Percentiles rank a stretch among this genome's conserved stretches.
Conservation (phyloP, 2,797 vertebrate genomes). For the Mus caroli region DNA sequence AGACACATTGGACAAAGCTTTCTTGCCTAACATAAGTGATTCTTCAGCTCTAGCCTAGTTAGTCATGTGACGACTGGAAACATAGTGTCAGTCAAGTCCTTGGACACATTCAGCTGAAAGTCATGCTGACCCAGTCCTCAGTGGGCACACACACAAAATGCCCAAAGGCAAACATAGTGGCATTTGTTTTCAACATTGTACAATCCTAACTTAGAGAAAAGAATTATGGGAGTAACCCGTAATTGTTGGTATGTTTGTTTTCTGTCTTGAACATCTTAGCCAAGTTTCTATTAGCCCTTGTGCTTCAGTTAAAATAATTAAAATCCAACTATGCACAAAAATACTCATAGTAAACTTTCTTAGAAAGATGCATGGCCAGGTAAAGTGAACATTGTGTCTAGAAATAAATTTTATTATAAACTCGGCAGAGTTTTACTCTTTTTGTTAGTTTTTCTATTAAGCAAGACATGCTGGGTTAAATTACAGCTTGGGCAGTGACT, state of each 20-base stretch:
- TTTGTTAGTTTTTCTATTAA: constrained; percentile 37
- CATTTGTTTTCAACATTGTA: constrained; percentile 3
- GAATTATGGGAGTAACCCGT: constrained; percentile 15
- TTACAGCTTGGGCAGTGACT: not conserved
- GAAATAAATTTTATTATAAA: not conserved
- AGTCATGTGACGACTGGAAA: constrained; percentile 68
- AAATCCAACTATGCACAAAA: constrained; percentile 58
- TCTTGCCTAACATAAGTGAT: constrained; percentile 59
- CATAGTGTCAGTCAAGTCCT: constrained; percentile 39
- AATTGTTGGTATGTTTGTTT: not conserved
- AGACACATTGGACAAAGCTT: constrained; percentile 46
- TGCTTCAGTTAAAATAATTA: constrained; percentile 41
- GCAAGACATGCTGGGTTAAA: constrained; percentile 59
- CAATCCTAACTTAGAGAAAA: constrained; percentile 64
- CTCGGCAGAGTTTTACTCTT: not conserved
- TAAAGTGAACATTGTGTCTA: constrained; percentile 42
- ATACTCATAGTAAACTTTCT: not conserved
- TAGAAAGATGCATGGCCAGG: constrained; percentile 25
- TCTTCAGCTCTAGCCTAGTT: constrained; percentile 44
- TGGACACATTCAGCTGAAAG: not conserved
- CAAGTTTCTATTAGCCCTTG: not conserved
- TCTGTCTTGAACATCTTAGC: not conserved
- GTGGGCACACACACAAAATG: not conserved
- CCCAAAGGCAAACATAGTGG: constrained; percentile 22
- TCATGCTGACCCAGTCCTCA: constrained; percentile 14